These are phyloP conservation scores for Drosophila simulans DNA, from an alignment of 1,140 invertebrate species.

Conservation along the genomic window DNA sequence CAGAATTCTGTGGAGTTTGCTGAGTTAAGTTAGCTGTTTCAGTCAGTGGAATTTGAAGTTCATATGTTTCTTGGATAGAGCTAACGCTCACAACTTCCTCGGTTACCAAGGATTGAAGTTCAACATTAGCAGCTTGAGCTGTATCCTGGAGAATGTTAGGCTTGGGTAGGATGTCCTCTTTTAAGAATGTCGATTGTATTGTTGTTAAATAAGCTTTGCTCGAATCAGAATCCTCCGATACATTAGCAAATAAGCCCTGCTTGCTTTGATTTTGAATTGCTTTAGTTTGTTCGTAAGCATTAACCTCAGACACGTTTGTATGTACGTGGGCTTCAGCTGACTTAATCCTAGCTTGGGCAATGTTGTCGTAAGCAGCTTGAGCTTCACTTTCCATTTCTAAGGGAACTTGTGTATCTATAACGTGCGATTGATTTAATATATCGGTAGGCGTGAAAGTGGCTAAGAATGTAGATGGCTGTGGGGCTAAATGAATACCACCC, in stretches of 20 bases:
- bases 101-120: constrained; percentile 46
- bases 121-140: constrained; percentile 33
- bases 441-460: constrained; percentile 4
- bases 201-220: constrained; percentile 46
- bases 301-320: constrained; percentile 53
- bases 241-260: constrained; percentile 3
- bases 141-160: neutral
- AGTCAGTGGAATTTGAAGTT: constrained; percentile 38
- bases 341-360: constrained; percentile 32
- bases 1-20: constrained; percentile 28
- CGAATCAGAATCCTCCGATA: constrained; percentile 8
- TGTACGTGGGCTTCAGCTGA: constrained; percentile 28
- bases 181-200: constrained; percentile 49
- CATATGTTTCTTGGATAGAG: constrained; percentile 61
- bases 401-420: constrained; percentile 19
- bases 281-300: constrained; percentile 43
- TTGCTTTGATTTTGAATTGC: constrained; percentile 18
- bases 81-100: constrained; percentile 64
- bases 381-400: constrained; percentile 38
- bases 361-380: neutral
- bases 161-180: constrained; percentile 51
- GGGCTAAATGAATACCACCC: constrained; percentile 6
- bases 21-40: constrained; percentile 35
- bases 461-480: neutral
- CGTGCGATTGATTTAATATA: constrained; percentile 17